These are phyloP conservation scores for Hormaphis cornu DNA, from an alignment of 1,140 invertebrate genomes.

Conservation along the genomic window DNA sequence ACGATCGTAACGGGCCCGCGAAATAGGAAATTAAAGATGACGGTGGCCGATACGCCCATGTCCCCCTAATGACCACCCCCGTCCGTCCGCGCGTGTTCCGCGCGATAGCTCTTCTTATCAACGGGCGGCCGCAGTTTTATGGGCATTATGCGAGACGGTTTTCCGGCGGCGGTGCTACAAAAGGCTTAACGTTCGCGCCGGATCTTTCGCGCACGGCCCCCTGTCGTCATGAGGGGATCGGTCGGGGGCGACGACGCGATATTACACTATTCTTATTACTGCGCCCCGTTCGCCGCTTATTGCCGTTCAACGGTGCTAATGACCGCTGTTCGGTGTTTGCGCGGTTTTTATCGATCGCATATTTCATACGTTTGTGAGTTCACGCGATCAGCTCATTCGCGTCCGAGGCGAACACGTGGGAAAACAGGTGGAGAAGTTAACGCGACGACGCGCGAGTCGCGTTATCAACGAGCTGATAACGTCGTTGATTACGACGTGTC, in stretches of 20 bases:
- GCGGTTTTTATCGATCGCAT: too few relatives aligned
- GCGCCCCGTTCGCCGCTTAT: too few relatives aligned
- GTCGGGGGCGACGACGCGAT: neutral
- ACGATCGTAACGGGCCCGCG: neutral
- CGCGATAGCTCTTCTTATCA: too few relatives aligned
- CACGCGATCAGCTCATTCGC: too few relatives aligned
- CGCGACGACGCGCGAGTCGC: too few relatives aligned
- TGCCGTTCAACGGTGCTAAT: conserved; percentile 20
- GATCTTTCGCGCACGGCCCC: neutral
- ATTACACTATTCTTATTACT: too few relatives aligned
- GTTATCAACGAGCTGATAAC: too few relatives aligned
- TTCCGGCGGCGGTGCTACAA: conserved; percentile 31
- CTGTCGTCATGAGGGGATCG: too few relatives aligned
- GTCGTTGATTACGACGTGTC: too few relatives aligned
- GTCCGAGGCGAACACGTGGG: too few relatives aligned
- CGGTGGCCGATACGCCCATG: conserved; percentile 12
- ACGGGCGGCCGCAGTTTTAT: conserved; percentile 27
- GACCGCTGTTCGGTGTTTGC: conserved; percentile 13
- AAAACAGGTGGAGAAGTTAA: too few relatives aligned
- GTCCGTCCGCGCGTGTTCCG: neutral
- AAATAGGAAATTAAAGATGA: conserved; percentile 32
- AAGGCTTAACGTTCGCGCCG: conserved; percentile 27
- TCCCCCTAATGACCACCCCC: conserved; percentile 17
- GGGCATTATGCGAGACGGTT: conserved; percentile 32
- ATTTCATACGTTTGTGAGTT: too few relatives aligned